phyloP scores from a whole-genome alignment of 2,113 vertebrate species.

The Xenotilapia longispinis region DNA sequence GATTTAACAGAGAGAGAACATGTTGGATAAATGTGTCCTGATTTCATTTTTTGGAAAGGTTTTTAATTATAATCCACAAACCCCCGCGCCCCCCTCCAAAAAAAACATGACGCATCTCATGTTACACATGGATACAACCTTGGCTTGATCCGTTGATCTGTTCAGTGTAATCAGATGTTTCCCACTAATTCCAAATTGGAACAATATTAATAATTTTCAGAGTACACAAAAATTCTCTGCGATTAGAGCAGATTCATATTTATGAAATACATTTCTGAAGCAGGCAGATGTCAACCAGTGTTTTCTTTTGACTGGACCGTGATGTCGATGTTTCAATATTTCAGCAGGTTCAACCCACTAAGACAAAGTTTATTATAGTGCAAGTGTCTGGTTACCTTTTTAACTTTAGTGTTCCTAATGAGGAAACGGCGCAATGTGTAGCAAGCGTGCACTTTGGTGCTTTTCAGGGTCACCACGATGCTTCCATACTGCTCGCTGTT shows the following conservation, averaged over 20 bases:
- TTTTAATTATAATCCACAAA: not conserved
- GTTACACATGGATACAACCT: not conserved
- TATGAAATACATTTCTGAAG: not conserved
- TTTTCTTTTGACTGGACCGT: not conserved
- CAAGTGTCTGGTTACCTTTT: conserved; percentile 77
- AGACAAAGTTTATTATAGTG: not conserved
- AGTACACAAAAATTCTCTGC: not conserved
- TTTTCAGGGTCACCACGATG: conserved; percentile 92
- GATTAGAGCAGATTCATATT: not conserved
- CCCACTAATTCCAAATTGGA: not conserved
- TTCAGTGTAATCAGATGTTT: not conserved
- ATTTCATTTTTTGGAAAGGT: not conserved
- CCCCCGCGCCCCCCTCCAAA: not conserved
- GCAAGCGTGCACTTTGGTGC: conserved; percentile 92
- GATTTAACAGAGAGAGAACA: not conserved
- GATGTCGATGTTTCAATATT: not conserved
- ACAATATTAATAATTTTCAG: not conserved
- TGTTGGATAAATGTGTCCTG: not conserved
- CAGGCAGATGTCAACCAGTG: not conserved
- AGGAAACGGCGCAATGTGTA: conserved; percentile 91
- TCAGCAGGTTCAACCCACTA: not conserved
- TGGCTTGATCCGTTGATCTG: not conserved
- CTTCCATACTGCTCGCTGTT: conserved; percentile 95
- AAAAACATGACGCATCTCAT: not conserved
- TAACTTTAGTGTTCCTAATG: conserved; percentile 89